Percentiles rank a stretch among this genome's conserved stretches.
These are phyloP conservation scores for Hypomecis atomaria DNA, from an alignment of 2,888 invertebrate genomes.

Conservation along the genomic window DNA sequence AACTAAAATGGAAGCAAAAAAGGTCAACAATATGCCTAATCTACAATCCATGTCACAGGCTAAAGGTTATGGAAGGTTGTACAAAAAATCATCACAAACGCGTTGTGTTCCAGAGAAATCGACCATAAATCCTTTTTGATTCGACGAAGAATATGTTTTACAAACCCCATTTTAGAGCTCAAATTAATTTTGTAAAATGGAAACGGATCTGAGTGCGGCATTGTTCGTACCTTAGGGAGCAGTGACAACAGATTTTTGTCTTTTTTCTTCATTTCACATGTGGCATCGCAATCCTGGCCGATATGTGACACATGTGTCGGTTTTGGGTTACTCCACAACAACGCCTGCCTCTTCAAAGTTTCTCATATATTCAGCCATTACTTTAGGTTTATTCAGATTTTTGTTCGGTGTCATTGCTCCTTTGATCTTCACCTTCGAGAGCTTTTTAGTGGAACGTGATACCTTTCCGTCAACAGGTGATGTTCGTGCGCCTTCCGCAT, in stretches of 20 bases:
- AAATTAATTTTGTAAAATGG: slow-evolving; percentile 50
- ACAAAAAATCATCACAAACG: slow-evolving; percentile 77
- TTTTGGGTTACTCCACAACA: slow-evolving; percentile 80
- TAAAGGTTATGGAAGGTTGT: slow-evolving; percentile 83
- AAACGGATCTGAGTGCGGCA: slow-evolving; percentile 62
- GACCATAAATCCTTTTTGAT: slow-evolving; percentile 60
- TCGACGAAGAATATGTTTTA: slow-evolving; percentile 55
- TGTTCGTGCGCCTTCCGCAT: slow-evolving; percentile 46
- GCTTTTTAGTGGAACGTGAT: slow-evolving; percentile 68
- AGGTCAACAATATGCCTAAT: slow-evolving; percentile 84
- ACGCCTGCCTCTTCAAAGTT: slow-evolving; percentile 78
- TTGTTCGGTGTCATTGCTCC: slow-evolving; percentile 65
- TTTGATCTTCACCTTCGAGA: slow-evolving; percentile 72
- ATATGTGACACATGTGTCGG: slow-evolving; percentile 84
- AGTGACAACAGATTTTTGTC: slow-evolving; percentile 83
- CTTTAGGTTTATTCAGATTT: slow-evolving; percentile 61
- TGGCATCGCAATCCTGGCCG: slow-evolving; percentile 84
- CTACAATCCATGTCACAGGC: slow-evolving; percentile 84
- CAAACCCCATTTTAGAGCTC: slow-evolving; percentile 52
- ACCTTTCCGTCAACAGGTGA: slow-evolving; percentile 66
- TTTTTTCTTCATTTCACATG: slow-evolving; percentile 81
- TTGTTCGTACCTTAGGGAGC: slow-evolving; percentile 82
- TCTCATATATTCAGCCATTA: slow-evolving; percentile 70
- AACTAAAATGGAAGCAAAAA: slow-evolving; percentile 76
- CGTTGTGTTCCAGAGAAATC: slow-evolving; percentile 70